Base-by-base conservation (phyloP, 2,797 vertebrate species). In the Mormyrops boulengeri region DNA sequence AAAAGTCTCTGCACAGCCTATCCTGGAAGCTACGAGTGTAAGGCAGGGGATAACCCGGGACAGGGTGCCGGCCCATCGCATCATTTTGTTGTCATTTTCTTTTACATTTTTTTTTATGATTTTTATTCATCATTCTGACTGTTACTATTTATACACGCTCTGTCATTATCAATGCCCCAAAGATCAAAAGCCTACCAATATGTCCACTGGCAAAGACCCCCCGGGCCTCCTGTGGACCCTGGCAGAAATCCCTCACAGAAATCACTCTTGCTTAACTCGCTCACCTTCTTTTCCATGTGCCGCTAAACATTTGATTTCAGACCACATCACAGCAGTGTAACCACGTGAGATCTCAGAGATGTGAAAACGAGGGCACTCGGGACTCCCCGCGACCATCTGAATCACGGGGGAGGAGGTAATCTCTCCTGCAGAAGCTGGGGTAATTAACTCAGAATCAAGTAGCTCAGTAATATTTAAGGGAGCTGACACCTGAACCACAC, bases 391-490 rank as follows among this genome's bases (percentile, higher is more conserved):
- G 41, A 82, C 77, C 34, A 73, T 73, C 30, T 17, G 66, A 73
- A 73, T 73, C 66, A 73, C 12, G 30, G 66, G 30, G 30, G 66
- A 73, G 66, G 66, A 38, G 66, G 66, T 17, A 73, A 73, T 73
- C 66, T 73, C 30, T 38, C 66, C 66, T 14, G 66, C 1, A 5
- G 2, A 44, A n/a, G 77, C 77, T n/a, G 77, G 77, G 19, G 41
- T 47, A 82, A 82, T 82, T 82, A 82, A 82, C 77, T 82, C 77
- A n/a, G 38, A 82, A 47, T 38, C 41, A 47, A 82, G 41, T 47
- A 47, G 38, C 77, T 82, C 77, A 47, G 77, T 41, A 82, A 82
- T 82, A 82, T 82, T 82, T 82, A 82, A 82, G 77, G 77, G 77
- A 82, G 19, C 77, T 82, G 77, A 82, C 77, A 82, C 19, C 38